Evolutionary conservation across 2,888 invertebrate genomes (phyloP), one percentile per base, ranked within the genome.

Genomic region (Diogma glabrata): DNA sequence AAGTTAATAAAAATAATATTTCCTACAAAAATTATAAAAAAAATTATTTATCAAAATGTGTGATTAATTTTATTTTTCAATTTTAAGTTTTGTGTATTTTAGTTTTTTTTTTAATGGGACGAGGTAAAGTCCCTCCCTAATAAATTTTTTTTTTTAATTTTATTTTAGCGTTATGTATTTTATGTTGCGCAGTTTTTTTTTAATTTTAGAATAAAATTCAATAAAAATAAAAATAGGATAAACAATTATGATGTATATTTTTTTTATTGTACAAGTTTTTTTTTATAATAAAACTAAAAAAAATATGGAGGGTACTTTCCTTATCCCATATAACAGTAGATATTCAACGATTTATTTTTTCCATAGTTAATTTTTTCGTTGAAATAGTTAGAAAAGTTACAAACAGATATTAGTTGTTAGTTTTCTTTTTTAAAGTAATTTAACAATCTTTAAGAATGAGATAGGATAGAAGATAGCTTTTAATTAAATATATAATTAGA

Each of bases 281-380:
- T 40, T 47, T 28, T 28, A 30, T 47, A 28, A 47, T 19, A 47
- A 47, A 4, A 26, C 20, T 36, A 38, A 45, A 45, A 14, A 45
- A 19, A 43, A 47, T 65, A 69, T 66, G 68, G 79, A 79, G 81
- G 81, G 80, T 80, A 78, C 77, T 79, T 80, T 81, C 81, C 81
- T 81, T 81, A 81, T 81, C 81, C 81, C 81, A 81, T 79, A 76
- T n/a, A n/a, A n/a, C n/a, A n/a, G n/a, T n/a, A n/a, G n/a, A n/a
- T n/a, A n/a, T n/a, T n/a, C n/a, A n/a, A n/a, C n/a, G n/a, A n/a
- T n/a, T n/a, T n/a, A n/a, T n/a, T n/a, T n/a, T n/a, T n/a, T n/a
- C n/a, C n/a, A n/a, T n/a, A n/a, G n/a, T n/a, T n/a, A n/a, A n/a
- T n/a, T n/a, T n/a, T n/a, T n/a, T n/a, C n/a, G n/a, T n/a, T n/a